A percentile compares a stretch with the other conserved stretches of the same genome.
phyloP scores from a whole-genome alignment of 2,888 invertebrate species.

The Mesorhabditis belari region DNA sequence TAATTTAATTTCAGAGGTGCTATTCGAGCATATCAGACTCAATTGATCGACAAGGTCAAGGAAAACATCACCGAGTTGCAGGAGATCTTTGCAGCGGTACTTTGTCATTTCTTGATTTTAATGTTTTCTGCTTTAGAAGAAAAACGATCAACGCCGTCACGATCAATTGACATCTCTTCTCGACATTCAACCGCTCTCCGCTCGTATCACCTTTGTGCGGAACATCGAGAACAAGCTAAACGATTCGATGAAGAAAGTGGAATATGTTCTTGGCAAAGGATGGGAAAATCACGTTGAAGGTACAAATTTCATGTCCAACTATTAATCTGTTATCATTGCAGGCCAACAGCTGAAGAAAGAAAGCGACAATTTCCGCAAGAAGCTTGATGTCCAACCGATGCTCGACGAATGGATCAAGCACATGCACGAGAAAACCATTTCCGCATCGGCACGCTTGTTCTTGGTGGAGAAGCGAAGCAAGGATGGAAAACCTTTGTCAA shows the following conservation, averaged over 20 bases:
- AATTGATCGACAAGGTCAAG: slow-evolving; percentile 94
- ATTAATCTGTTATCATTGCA: slow-evolving; percentile 8
- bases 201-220: slow-evolving; percentile 87
- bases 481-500: slow-evolving; percentile 62
- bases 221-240: slow-evolving; percentile 95
- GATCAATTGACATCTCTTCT: slow-evolving; percentile 73
- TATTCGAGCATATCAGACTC: slow-evolving; percentile 96
- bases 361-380: slow-evolving; percentile 91
- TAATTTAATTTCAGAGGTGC: slow-evolving; percentile 62
- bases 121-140: neutral
- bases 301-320: slow-evolving; percentile 61
- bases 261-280: slow-evolving; percentile 87
- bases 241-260: slow-evolving; percentile 88
- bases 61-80: slow-evolving; percentile 96
- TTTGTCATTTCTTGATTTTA: neutral
- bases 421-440: slow-evolving; percentile 54
- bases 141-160: neutral
- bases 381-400: slow-evolving; percentile 90
- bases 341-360: slow-evolving; percentile 72
- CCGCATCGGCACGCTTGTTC: slow-evolving; percentile 18
- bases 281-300: slow-evolving; percentile 99
- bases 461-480: slow-evolving; percentile 20
- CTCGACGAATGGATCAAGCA: slow-evolving; percentile 89
- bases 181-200: slow-evolving; percentile 92
- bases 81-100: slow-evolving; percentile 18